These are phyloP conservation scores for Dysidea cf. avara DNA, from an alignment of 37 sponge, comb jelly and placozoan genomes.

Conservation along the genomic window DNA sequence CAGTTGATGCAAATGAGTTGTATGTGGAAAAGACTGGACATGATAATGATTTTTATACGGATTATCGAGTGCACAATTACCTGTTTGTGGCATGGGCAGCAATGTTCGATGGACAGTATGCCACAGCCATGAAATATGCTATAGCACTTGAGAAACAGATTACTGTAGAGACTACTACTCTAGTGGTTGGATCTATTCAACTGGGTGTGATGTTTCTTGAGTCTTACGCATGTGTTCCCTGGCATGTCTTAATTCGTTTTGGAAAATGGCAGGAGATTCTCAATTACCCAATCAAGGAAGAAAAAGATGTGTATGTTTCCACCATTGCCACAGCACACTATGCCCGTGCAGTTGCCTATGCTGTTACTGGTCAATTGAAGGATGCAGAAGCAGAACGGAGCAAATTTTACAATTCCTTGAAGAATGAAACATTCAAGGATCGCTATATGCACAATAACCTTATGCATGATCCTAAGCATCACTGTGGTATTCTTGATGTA, in stretches of 20 bases:
- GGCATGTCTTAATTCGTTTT: no score
- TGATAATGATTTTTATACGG: slow-evolving; percentile 50
- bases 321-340: slow-evolving; percentile 45
- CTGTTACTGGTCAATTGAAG: slow-evolving; percentile 38
- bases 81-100: no score
- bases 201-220: no score
- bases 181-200: no score
- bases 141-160: slow-evolving; percentile 39
- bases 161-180: slow-evolving; percentile 26
- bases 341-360: slow-evolving; percentile 72
- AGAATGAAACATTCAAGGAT: no score
- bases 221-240: slow-evolving; percentile 29
- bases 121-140: slow-evolving; percentile 47
- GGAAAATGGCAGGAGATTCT: no score
- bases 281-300: no score
- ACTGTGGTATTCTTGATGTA: no score
- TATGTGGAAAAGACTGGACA: slow-evolving; percentile 17
- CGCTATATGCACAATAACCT: no score
- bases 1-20: slow-evolving; percentile 39
- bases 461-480: no score
- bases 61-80: slow-evolving; percentile 59
- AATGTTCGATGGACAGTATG: slow-evolving; percentile 67
- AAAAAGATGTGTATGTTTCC: slow-evolving; percentile 40
- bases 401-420: no score
- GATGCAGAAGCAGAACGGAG: slow-evolving; percentile 51